Base-by-base conservation (phyloP, 2,113 vertebrate species). In the Bufo bufo region DNA sequence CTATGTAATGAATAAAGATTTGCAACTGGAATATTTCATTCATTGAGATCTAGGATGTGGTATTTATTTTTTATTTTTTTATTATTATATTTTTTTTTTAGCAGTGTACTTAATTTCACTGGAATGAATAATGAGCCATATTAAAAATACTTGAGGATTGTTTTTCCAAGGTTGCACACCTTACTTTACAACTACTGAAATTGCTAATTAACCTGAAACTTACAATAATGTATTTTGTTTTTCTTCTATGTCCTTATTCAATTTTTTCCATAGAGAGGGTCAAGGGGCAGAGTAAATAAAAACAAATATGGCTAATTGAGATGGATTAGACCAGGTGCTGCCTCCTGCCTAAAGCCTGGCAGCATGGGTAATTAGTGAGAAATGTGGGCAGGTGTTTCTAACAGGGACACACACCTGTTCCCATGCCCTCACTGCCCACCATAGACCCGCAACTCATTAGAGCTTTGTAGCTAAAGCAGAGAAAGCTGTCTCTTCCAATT, bases 401-500 rank as follows among this genome's bases (percentile, higher is more conserved):
- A 74, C n/a, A 23, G 79, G 56, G 66, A 79, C 79, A 59, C 86
- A 87, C 86, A 87, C 79, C 86, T 87, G 86, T 87, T 82, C 50
- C 77, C 52, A 81, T 87, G 85, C 77, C 85, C 85, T 81, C 43
- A 2, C 65, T 81, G 77, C 63, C 85, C 85, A 86, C 63, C 16
- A 71, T 50, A 81, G 79, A 87, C 85, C 85, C 77, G 71, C 49
- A 79, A 66, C 63, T 87, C 79, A 82, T 82, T 87, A 87, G 20
- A 75, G 66, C 54, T 63, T 72, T 87, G 86, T 59, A 81, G 14
- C 33, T 63, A 52, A 82, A 79, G 49, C 59, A 52, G 20, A 61
- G 52, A 59, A 81, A 81, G 54, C 85, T 87, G 85, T 80, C 85
- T 80, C 52, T 81, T 87, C 33, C 85, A 87, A 87, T 87, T 87